Evolutionary conservation across 1,140 invertebrate species (phyloP), one percentile per base, ranked within the genome.

Genomic region (Tetramorium simillimum): DNA sequence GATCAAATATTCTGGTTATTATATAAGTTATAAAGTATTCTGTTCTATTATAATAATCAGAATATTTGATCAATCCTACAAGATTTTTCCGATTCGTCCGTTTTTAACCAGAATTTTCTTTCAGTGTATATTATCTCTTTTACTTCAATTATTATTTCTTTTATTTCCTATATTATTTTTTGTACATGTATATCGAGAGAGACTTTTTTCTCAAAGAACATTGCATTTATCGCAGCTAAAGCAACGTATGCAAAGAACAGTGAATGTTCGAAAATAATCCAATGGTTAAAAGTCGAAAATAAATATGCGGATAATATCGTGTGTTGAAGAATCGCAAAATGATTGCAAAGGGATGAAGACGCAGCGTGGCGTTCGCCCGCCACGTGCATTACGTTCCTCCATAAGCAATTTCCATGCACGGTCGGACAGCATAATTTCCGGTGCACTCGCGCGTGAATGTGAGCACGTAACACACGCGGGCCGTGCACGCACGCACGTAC

Each of bases 351-450:
- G 12, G 67, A 89, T 85, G 73, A 81, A 58, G 76, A 58, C 18
- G 49, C n/a, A 24, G 24, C 37, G 86, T 77, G 56, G 37, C 43
- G 62, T 46, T n/a, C 73, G n/a, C 9, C 18, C 33, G 43, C 28
- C 37, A 76, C 75, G 80, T 46, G 88, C 85, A 76, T 82, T 77
- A 80, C 85, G 86, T 89, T 65, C 62, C 56, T 28, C 82, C 77
- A 82, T 60, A 88, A 82, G 89, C 86, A 90, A 90, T 90, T 90
- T 90, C 86, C 76, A 88, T 90, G 86, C 89, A 88, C 81, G 80
- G 86, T 58, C 82, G 85, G 58, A 67, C 91, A 86, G 91, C 78
- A 92, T 91, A 92, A 92, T 92, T 89, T 91, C 89, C 82, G 77
- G 70, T 60, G 78, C 80, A 75, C 56, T 70, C 85, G 84, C 86